Evolutionary conservation across 2,888 invertebrate species (phyloP).

Genomic region (Drosophila diplacantha): DNA sequence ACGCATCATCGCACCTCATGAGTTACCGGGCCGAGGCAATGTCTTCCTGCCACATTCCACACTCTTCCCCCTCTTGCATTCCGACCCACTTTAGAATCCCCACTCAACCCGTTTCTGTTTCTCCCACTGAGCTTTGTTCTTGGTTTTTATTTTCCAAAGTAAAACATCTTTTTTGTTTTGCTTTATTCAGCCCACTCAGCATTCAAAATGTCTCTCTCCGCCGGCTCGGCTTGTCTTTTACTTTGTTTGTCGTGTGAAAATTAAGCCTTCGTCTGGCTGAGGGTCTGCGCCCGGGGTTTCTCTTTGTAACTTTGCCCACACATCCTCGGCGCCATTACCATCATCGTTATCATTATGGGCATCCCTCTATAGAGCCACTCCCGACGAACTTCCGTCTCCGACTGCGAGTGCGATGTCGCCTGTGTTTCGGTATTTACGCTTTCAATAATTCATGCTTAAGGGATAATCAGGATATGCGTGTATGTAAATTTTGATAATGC

Average conservation of each 20-base stretch:
- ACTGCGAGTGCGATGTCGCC: conserved; percentile 32
- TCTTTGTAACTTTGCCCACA: conserved; percentile 4
- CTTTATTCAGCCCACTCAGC: conserved; percentile 22
- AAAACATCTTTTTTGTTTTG: conserved; percentile 9
- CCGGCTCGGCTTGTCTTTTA: conserved; percentile 47
- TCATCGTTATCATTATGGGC: conserved; percentile 40
- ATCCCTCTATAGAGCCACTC: conserved; percentile 42
- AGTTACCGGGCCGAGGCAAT: conserved; percentile 16
- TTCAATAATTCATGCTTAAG: conserved; percentile 73
- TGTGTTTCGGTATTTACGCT: conserved; percentile 70
- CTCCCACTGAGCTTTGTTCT: background rate
- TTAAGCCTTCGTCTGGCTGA: conserved; percentile 55
- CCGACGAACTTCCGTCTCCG: conserved; percentile 33
- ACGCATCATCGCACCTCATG: conserved; percentile 41
- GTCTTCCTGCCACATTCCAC: background rate
- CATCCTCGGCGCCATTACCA: conserved; percentile 21
- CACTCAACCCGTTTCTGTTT: conserved; percentile 31
- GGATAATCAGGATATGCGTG: conserved; percentile 73
- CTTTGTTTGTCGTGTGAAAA: conserved; percentile 67
- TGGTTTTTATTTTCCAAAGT: background rate
- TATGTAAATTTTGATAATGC: conserved; percentile 73
- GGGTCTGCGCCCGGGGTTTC: background rate
- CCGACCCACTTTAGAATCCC: conserved; percentile 25
- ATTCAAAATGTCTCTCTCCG: conserved; percentile 50
- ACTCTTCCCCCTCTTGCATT: background rate